Evolutionary conservation across 1,140 invertebrate genomes (phyloP).

Genomic region (Eubasilissa regina): DNA sequence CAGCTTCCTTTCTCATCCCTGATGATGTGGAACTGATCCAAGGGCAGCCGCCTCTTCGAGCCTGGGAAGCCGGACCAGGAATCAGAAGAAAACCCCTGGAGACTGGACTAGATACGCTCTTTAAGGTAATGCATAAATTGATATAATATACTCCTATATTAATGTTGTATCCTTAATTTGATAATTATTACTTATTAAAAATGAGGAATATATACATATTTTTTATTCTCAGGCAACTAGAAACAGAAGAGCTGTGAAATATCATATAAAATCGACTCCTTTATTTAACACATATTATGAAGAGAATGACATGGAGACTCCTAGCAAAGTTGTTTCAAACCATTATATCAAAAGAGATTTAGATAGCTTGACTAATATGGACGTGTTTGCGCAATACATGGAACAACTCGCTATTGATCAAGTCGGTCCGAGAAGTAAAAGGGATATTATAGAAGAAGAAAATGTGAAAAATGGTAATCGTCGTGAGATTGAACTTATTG

Average conservation of each 20-base stretch:
- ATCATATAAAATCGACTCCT: neutral
- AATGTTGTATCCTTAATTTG: too few species aligned
- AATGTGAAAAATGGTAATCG: conserved; percentile 64
- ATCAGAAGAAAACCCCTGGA: neutral
- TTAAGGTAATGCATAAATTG: too few species aligned
- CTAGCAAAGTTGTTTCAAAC: neutral
- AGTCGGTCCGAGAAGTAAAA: conserved; percentile 48
- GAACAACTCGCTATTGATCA: conserved; percentile 46
- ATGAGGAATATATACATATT: too few species aligned
- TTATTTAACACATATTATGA: neutral
- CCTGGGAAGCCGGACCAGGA: neutral
- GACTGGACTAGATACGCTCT: too few species aligned
- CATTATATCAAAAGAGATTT: conserved; percentile 42
- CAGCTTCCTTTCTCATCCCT: neutral
- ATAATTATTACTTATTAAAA: too few species aligned
- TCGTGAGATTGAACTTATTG: conserved; percentile 62
- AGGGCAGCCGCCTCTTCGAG: neutral
- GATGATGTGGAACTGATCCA: neutral
- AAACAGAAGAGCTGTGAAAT: conserved; percentile 5
- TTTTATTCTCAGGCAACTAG: conserved; percentile 23
- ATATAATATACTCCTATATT: too few species aligned
- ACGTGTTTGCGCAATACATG: conserved; percentile 49
- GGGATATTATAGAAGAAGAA: conserved; percentile 69
- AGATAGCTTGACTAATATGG: conserved; percentile 23
- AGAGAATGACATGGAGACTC: neutral